Base-by-base conservation (phyloP, 2,888 invertebrate species). In the Tipula confusa region DNA sequence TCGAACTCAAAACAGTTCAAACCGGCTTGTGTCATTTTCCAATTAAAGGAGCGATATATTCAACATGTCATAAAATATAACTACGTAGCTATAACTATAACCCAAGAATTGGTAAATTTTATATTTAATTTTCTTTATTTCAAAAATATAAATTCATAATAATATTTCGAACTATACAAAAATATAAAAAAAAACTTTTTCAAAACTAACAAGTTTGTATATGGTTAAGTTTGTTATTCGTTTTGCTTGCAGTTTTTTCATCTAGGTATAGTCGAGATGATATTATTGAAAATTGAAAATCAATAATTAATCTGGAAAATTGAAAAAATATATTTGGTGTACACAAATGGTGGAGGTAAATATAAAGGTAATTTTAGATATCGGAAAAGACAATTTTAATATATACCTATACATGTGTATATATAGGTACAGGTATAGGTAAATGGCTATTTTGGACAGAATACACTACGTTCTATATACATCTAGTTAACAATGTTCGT, bases 231-330 rank as follows among this genome's bases (percentile, higher is more conserved):
- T 64, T 64, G 64, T 24, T 64, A 24, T 64, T 64, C 64, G 11
- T 64, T 64, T 64, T 64, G 64, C 64, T 24, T 15, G 9, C 3
- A 38, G 1, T 9, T 36, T 36, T 36, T 7, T 5, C 36, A 36
- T 36, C 36, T 64, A 64, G n/a, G n/a, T 24, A 6, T 2, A 64
- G 24, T 64, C 64, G 24, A 64, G 11, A 64, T n/a, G n/a, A n/a
- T 64, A 64, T 64, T 64, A 64, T 64, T 64, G 64, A 64, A 64
- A 64, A 64, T 64, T 64, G 6, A 64, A 64, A 64, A 64, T 64
- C 64, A 64, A 64, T 64, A 64, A 64, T 64, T 64, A 64, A 24
- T 64, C 64, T 64, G 64, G 11, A 24, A 64, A 64, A 64, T 64
- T 64, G 64, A 1, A 18, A 64, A 64, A 64, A 64, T 6, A 15